phyloP scores from a whole-genome alignment of 1,140 invertebrate species.

The Hyles vespertilio region DNA sequence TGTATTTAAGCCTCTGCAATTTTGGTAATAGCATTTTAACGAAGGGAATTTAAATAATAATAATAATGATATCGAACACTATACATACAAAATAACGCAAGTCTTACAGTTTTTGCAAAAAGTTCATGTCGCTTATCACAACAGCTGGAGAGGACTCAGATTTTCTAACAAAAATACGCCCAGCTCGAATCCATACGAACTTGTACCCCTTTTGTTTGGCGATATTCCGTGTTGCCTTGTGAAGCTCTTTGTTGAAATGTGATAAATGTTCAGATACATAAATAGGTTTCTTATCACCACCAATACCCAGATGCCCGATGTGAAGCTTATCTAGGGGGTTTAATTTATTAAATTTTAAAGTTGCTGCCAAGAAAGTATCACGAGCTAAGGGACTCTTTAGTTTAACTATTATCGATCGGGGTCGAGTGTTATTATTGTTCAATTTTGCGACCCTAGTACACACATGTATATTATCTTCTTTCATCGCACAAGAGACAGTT shows the following conservation, averaged over 20 bases:
- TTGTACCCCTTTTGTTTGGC: neutral
- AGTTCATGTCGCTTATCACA: neutral
- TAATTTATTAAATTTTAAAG: constrained; percentile 1
- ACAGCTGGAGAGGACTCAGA: neutral
- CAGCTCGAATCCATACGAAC: neutral
- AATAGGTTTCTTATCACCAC: constrained; percentile 1
- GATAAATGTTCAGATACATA: constrained; percentile 1
- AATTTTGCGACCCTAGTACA: constrained; percentile 3
- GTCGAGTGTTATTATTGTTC: neutral
- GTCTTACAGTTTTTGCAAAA: no score
- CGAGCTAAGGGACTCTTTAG: neutral
- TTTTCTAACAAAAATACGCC: constrained; percentile 2
- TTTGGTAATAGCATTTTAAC: no score
- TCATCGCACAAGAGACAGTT: neutral
- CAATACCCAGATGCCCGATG: neutral
- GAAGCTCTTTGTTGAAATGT: neutral
- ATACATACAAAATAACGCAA: neutral
- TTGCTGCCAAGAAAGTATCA: neutral
- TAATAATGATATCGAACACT: neutral
- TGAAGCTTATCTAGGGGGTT: neutral
- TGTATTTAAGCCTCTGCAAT: no score
- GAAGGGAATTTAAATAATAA: neutral
- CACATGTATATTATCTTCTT: neutral
- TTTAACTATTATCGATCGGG: neutral
- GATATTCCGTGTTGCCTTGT: neutral